Percentiles rank a stretch among this genome's conserved stretches.
Conservation (phyloP, 2,113 vertebrate species). For the Oryzias curvinotus region DNA sequence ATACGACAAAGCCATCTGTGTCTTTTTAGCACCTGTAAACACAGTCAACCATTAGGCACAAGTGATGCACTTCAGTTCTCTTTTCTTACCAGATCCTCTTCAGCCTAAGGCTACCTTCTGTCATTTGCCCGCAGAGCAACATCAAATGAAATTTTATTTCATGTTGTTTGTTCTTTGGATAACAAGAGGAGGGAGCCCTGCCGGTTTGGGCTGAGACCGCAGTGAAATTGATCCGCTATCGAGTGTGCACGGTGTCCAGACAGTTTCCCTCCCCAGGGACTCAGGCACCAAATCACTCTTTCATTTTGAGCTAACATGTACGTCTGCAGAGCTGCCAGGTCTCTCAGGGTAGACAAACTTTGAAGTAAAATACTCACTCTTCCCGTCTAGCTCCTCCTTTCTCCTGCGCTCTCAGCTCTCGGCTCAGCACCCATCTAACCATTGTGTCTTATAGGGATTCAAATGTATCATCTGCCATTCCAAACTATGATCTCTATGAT, state of each 20-base stretch:
- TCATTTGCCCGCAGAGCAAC: slow-evolving; percentile 55
- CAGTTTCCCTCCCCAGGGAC: slow-evolving; percentile 45
- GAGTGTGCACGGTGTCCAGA: slow-evolving; percentile 56
- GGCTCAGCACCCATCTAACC: slow-evolving; percentile 22
- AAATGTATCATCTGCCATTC: slow-evolving; percentile 36
- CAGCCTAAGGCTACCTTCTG: slow-evolving; percentile 56
- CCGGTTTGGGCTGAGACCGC: slow-evolving; percentile 52
- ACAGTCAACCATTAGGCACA: slow-evolving; percentile 37
- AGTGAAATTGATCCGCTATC: slow-evolving; percentile 68
- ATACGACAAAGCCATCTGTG: slow-evolving; percentile 27
- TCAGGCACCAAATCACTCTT: slow-evolving; percentile 50
- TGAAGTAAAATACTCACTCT: slow-evolving; percentile 35
- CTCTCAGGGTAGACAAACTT: slow-evolving; percentile 33
- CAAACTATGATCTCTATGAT: slow-evolving; percentile 60
- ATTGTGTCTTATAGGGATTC: slow-evolving; percentile 36
- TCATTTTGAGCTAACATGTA: slow-evolving; percentile 48
- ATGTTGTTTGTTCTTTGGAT: slow-evolving; percentile 50
- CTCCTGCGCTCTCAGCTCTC: slow-evolving; percentile 10
- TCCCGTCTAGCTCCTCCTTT: slow-evolving; percentile 12
- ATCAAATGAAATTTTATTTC: slow-evolving; percentile 64
- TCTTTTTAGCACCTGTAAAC: slow-evolving; percentile 21
- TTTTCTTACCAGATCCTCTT: slow-evolving; percentile 49
- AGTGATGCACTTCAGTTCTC: slow-evolving; percentile 37
- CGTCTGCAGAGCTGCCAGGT: slow-evolving; percentile 25
- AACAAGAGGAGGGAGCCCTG: slow-evolving; percentile 38